Percentiles rank a stretch among this genome's conserved stretches.
Evolutionary conservation across 2,797 vertebrate genomes (phyloP).

Genomic region (Podarcis lilfordi): DNA sequence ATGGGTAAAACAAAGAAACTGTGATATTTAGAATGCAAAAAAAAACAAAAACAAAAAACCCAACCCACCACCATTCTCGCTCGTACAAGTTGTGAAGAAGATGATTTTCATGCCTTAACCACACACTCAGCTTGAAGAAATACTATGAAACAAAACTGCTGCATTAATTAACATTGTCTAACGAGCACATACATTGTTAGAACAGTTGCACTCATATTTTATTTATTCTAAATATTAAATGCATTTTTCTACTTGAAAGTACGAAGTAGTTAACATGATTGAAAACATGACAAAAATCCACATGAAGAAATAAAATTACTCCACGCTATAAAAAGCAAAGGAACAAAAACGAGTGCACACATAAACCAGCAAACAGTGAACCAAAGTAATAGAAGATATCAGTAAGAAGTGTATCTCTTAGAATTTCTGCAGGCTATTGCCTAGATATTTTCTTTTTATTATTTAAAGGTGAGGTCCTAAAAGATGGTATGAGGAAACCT

Average conservation of each 20-base stretch:
- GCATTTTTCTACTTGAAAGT: not conserved
- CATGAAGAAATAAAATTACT: not conserved
- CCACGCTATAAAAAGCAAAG: not conserved
- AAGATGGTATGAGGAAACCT: not conserved
- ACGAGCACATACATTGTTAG: not conserved
- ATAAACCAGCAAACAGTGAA: not conserved
- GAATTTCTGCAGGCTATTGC: not conserved
- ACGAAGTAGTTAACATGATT: not conserved
- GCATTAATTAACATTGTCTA: slow-evolving; percentile 10
- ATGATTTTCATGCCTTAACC: not conserved
- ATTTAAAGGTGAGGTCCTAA: not conserved
- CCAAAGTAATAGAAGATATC: not conserved
- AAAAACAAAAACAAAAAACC: not conserved
- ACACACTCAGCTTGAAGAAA: not conserved
- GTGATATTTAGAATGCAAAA: not conserved
- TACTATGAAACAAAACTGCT: slow-evolving; percentile 20
- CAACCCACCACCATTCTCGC: not conserved
- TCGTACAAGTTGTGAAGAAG: not conserved
- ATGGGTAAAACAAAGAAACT: not conserved
- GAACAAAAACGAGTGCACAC: no score
- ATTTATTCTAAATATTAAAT: not conserved
- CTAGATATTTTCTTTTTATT: not conserved
- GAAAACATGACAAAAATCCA: not conserved
- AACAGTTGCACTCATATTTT: not conserved
- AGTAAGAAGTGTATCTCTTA: not conserved